Conservation (phyloP, 2,113 vertebrate species). For the Etheostoma cragini region DNA sequence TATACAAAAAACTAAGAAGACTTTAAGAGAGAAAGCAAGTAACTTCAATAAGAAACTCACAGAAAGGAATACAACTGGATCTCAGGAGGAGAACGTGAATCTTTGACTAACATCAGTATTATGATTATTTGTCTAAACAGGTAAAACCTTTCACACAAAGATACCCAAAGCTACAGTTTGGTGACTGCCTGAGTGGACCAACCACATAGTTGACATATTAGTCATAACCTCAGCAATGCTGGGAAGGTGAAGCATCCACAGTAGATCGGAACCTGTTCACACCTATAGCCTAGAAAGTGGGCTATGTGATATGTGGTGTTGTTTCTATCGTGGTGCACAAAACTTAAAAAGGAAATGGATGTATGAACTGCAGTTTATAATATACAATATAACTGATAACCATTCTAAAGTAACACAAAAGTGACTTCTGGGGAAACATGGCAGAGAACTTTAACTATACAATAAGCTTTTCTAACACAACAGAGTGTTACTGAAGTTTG, state of each 20-base stretch:
- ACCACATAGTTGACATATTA: slow-evolving; percentile 39
- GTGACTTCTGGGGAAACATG: background rate
- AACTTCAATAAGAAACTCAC: background rate
- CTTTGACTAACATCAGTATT: background rate
- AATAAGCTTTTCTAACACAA: background rate
- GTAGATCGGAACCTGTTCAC: background rate
- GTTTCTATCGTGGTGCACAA: background rate
- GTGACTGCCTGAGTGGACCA: background rate
- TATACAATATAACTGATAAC: background rate
- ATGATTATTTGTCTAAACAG: too few species aligned
- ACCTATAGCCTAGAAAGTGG: background rate
- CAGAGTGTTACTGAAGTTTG: background rate
- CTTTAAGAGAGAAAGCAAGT: background rate
- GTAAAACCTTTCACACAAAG: background rate
- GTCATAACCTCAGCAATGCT: slow-evolving; percentile 36
- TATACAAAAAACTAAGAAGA: background rate
- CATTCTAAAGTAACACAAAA: background rate
- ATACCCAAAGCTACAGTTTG: background rate
- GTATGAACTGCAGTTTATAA: background rate
- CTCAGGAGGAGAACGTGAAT: background rate
- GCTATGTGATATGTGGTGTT: too few species aligned
- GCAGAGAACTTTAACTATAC: too few species aligned
- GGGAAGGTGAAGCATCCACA: slow-evolving; percentile 1
- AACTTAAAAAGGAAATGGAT: background rate
- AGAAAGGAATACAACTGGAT: background rate